Conservation (phyloP, 2,113 vertebrate species). For the Tragelaphus imberbis region DNA sequence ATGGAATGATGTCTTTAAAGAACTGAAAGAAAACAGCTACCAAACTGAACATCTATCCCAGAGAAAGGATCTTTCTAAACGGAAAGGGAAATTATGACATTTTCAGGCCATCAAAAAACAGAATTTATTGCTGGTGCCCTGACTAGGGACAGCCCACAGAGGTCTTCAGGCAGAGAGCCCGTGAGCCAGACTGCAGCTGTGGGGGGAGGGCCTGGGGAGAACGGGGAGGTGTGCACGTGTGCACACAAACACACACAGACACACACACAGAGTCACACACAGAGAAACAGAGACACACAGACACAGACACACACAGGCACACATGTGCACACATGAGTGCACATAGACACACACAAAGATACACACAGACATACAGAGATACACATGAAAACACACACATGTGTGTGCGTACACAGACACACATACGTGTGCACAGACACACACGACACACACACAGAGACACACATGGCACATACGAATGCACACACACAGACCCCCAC, state of each 20-base stretch:
- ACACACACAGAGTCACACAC: neutral
- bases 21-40: neutral
- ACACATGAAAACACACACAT: no score
- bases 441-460: no score
- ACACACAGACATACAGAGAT: no score
- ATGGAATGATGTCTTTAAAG: neutral
- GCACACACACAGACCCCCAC: no score
- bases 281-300: no score
- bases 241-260: accelerated
- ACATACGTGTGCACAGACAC: accelerated
- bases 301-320: no score
- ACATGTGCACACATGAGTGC: accelerated
- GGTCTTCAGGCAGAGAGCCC: neutral
- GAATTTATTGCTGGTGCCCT: no score
- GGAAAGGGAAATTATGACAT: neutral
- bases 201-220: neutral
- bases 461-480: no score
- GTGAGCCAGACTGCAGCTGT: neutral
- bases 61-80: neutral
- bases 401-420: no score
- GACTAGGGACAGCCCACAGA: no score
- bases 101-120: neutral
- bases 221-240: accelerated
- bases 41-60: neutral
- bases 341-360: no score